Evolutionary conservation across 2,888 invertebrate genomes (phyloP).

Genomic region (Sussaba pulchella): DNA sequence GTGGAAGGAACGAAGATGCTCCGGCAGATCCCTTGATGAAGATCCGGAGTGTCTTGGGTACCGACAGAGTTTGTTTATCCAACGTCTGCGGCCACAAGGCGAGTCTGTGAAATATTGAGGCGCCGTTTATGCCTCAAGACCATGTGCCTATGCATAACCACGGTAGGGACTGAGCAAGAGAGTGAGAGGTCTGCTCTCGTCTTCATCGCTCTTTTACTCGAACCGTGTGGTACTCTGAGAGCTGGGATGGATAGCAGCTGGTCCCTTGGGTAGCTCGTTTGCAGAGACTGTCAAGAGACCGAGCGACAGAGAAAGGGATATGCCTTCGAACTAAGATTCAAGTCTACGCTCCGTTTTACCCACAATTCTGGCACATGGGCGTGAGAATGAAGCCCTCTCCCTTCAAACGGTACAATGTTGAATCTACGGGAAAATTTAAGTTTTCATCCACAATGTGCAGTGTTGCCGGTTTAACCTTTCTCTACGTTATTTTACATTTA

Average conservation of each 20-base stretch:
- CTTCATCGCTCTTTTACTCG: conserved; percentile 37
- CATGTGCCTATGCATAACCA: conserved; percentile 33
- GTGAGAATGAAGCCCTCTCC: conserved; percentile 54
- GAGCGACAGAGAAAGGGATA: background rate
- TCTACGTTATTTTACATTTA: too few species aligned
- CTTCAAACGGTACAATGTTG: conserved; percentile 44
- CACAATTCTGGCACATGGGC: conserved; percentile 47
- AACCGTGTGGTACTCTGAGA: conserved; percentile 49
- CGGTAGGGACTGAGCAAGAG: background rate
- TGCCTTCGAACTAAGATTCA: conserved; percentile 6
- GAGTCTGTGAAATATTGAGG: conserved; percentile 60
- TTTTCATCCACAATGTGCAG: too few species aligned
- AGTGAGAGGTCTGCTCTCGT: conserved; percentile 7
- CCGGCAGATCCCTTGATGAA: conserved; percentile 21
- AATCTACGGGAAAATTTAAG: too few species aligned
- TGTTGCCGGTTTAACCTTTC: too few species aligned
- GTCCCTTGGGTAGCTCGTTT: conserved; percentile 26
- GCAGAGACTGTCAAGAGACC: background rate
- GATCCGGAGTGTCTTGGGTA: conserved; percentile 9
- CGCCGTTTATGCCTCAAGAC: conserved; percentile 54
- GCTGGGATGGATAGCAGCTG: conserved; percentile 56
- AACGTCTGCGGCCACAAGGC: conserved; percentile 44
- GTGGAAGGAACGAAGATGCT: background rate
- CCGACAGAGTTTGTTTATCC: conserved; percentile 56
- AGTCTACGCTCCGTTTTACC: conserved; percentile 53